A percentile compares a stretch with the other conserved stretches of the same genome.
These are phyloP conservation scores for Lasioglossum calceatum DNA, from an alignment of 2,888 invertebrate species.

Conservation along the genomic window DNA sequence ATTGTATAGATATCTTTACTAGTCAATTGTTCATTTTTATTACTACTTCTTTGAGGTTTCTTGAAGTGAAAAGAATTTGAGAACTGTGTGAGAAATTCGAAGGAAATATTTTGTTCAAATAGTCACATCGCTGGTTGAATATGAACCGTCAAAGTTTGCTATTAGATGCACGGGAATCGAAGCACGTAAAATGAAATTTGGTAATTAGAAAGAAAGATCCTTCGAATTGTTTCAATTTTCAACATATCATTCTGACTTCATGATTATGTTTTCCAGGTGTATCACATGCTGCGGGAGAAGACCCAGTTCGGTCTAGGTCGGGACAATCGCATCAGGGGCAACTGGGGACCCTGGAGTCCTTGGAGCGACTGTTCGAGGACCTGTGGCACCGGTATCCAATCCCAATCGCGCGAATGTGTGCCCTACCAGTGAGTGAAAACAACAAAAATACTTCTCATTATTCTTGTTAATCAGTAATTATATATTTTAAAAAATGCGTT, in stretches of 20 bases:
- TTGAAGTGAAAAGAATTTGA: no score
- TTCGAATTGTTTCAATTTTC: not conserved
- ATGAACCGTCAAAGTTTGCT: no score
- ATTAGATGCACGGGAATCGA: no score
- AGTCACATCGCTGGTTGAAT: no score
- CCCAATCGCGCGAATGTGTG: conserved; percentile 90
- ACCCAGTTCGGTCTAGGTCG: conserved; percentile 77
- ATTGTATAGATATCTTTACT: no score
- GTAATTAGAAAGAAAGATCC: not conserved
- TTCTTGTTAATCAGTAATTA: not conserved
- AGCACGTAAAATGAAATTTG: no score
- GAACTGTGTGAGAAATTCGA: no score
- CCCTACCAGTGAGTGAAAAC: conserved; percentile 84
- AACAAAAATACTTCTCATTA: not conserved
- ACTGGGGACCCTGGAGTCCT: conserved; percentile 90
- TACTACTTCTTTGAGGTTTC: no score
- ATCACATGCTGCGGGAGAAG: conserved; percentile 80
- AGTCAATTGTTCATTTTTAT: no score
- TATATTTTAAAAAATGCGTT: no score
- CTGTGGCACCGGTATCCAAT: conserved; percentile 91
- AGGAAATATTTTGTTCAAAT: no score
- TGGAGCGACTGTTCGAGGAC: conserved; percentile 91
- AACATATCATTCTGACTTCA: no score
- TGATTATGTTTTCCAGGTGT: conserved; percentile 72
- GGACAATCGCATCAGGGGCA: conserved; percentile 82